phyloP scores from a whole-genome alignment of 2,888 invertebrate species.

The Thymelicus lineola region DNA sequence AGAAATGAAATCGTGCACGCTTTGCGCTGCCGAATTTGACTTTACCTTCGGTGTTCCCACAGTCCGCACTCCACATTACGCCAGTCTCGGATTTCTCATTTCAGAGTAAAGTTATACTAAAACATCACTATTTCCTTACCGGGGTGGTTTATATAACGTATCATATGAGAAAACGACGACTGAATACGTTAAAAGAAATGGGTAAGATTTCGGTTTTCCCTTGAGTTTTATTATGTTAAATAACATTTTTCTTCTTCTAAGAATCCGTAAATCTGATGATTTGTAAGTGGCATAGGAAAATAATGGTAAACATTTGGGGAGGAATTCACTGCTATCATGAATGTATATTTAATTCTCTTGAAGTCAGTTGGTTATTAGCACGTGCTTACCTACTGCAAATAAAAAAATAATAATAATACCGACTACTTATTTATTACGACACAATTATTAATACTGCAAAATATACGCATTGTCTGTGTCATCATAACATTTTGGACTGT shows the following conservation, averaged over 20 bases:
- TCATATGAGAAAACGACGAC: conserved; percentile 40
- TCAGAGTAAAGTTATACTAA: not conserved
- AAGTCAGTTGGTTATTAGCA: no score
- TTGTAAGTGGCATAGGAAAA: conserved; percentile 1
- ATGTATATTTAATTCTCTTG: no score
- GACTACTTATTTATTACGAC: no score
- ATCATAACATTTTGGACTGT: no score
- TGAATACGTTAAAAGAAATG: conserved; percentile 41
- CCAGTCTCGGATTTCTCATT: not conserved
- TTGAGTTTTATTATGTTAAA: conserved; percentile 31
- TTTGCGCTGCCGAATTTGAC: not conserved
- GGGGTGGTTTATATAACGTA: conserved; percentile 37
- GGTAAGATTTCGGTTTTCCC: conserved; percentile 22
- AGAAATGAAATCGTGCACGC: conserved; percentile 2
- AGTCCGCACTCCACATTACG: not conserved
- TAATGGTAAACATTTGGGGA: not conserved
- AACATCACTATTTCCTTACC: conserved; percentile 27
- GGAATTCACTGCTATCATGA: no score
- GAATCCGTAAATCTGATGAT: conserved; percentile 6
- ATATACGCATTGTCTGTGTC: no score
- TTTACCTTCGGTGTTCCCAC: not conserved
- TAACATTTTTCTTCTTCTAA: conserved; percentile 6
- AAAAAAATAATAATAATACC: no score
- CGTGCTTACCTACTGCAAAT: no score
- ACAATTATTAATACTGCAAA: no score